These are phyloP conservation scores for Dendrocincla tyrannina DNA, from an alignment of 2,797 vertebrate species.

Conservation along the genomic window DNA sequence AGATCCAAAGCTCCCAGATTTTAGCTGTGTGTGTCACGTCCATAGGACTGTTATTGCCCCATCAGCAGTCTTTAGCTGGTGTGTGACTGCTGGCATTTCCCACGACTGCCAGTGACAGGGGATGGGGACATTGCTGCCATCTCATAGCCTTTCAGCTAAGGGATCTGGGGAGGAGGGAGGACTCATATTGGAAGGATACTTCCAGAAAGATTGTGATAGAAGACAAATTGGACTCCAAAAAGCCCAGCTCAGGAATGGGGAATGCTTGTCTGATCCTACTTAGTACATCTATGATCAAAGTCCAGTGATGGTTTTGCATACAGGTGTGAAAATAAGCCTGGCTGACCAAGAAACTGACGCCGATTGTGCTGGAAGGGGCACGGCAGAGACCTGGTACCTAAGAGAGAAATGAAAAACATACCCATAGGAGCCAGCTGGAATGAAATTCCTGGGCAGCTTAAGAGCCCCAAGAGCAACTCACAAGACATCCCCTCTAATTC, in stretches of 20 bases:
- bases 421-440: neutral
- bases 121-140: neutral
- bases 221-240: neutral
- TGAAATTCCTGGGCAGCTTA: slow-evolving; percentile 70
- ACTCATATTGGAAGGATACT: rapidly evolving
- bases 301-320: neutral
- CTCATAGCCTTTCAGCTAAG: neutral
- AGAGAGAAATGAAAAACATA: slow-evolving; percentile 17
- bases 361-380: neutral
- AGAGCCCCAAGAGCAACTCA: neutral
- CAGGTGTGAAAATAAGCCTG: neutral
- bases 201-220: neutral
- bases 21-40: neutral
- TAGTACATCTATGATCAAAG: neutral
- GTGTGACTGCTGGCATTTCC: neutral
- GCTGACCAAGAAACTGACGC: neutral
- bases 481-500: slow-evolving; percentile 34
- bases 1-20: neutral
- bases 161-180: neutral
- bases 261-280: neutral
- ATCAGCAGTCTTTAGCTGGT: neutral
- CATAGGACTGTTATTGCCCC: neutral
- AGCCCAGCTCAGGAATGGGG: neutral
- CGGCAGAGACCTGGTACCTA: neutral
- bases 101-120: neutral